phyloP scores from a whole-genome alignment of 2,113 vertebrate species.

The Carollia perspicillata region DNA sequence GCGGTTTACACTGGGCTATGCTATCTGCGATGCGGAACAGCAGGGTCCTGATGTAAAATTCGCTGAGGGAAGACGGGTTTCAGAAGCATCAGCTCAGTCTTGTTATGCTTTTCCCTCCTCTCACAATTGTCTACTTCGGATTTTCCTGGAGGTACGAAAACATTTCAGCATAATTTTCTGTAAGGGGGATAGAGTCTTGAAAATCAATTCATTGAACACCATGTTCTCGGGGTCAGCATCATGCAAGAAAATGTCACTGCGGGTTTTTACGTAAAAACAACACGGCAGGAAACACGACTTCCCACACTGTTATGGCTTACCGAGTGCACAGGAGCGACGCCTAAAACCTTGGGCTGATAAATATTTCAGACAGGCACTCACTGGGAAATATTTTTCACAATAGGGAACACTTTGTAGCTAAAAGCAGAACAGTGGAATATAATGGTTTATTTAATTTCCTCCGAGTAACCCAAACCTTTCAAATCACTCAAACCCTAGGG shows the following conservation, averaged over 20 bases:
- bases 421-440: constrained; percentile 35
- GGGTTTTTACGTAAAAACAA: neutral
- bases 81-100: constrained; percentile 30
- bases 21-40: neutral
- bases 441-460: constrained; percentile 57
- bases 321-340: neutral
- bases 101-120: neutral
- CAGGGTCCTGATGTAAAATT: neutral
- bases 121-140: constrained; percentile 9
- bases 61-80: neutral
- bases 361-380: constrained; percentile 31
- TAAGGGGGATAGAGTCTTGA: neutral
- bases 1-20: neutral
- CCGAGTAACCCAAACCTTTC: constrained; percentile 33
- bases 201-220: neutral
- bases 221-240: neutral
- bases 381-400: neutral
- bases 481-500: constrained; percentile 17
- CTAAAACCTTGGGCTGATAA: neutral
- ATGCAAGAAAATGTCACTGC: neutral
- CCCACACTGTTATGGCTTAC: neutral
- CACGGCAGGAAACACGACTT: neutral
- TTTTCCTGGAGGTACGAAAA: constrained; percentile 29
- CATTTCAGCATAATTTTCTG: neutral
- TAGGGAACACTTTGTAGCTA: neutral